These are phyloP conservation scores for Tetragonisca angustula DNA, from an alignment of 2,888 invertebrate genomes.

Conservation along the genomic window DNA sequence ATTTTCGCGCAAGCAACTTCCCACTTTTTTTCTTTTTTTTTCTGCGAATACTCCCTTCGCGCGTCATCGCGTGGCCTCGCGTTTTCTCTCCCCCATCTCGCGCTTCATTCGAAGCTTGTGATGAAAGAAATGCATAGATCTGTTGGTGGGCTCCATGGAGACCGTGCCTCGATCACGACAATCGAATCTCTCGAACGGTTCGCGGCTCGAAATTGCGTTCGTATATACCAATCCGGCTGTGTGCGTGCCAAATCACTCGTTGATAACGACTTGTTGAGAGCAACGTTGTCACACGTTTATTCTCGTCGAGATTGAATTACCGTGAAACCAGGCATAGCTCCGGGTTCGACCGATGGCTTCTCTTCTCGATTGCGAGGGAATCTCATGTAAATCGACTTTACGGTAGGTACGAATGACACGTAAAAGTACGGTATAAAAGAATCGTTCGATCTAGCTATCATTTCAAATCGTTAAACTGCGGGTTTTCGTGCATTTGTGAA, in stretches of 20 bases:
- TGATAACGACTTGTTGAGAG: not conserved
- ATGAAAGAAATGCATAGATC: slow-evolving; percentile 29
- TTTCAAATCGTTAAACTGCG: not conserved
- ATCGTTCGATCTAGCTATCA: not conserved
- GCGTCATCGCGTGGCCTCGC: slow-evolving; percentile 1
- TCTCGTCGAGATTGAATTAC: slow-evolving; percentile 40
- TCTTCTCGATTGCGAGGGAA: slow-evolving; percentile 2
- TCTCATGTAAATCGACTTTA: not conserved
- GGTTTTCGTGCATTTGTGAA: too few species aligned
- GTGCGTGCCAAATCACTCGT: not conserved
- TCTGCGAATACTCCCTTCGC: slow-evolving; percentile 65
- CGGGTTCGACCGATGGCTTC: slow-evolving; percentile 62
- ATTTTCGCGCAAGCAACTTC: slow-evolving; percentile 35
- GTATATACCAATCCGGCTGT: not conserved
- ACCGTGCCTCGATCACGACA: slow-evolving; percentile 58
- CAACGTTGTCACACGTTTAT: too few species aligned
- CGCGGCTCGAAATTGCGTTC: slow-evolving; percentile 2
- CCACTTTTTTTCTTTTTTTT: not conserved
- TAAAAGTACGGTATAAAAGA: not conserved
- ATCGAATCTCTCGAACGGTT: slow-evolving; percentile 13
- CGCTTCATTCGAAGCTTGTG: slow-evolving; percentile 9
- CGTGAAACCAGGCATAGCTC: slow-evolving; percentile 63
- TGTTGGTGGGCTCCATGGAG: slow-evolving; percentile 54
- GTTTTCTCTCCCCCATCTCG: not conserved
- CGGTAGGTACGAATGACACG: not conserved